Percentiles rank a stretch among this genome's conserved stretches.
Conservation (phyloP, 1,140 invertebrate genomes). For the Penaeus japonicus region DNA sequence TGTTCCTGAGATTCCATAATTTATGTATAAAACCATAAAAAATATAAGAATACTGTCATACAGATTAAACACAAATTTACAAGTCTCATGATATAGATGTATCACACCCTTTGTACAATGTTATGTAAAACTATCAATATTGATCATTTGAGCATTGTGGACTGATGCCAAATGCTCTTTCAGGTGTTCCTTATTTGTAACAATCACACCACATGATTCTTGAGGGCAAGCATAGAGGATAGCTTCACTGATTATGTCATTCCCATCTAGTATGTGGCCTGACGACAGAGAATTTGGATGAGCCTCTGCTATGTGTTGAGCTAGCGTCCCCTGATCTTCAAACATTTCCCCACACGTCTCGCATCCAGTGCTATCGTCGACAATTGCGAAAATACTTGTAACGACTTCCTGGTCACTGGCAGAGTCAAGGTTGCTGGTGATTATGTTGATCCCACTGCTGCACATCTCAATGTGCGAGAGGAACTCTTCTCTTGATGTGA, state of each 20-base stretch:
- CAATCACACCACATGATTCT: constrained; percentile 42
- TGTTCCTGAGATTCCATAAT: too few species aligned
- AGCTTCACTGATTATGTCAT: constrained; percentile 10
- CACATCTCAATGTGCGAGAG: constrained; percentile 41
- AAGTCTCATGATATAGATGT: not conserved
- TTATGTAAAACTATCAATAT: not conserved
- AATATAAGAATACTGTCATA: not conserved
- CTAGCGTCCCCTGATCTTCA: constrained; percentile 23
- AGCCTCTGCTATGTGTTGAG: constrained; percentile 37
- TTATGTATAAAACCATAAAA: too few species aligned
- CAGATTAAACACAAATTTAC: not conserved
- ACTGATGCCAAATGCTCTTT: constrained; percentile 9
- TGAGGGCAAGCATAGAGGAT: constrained; percentile 46
- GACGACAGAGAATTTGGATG: constrained; percentile 3
- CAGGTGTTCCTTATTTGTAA: constrained; percentile 31
- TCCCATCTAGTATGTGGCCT: constrained; percentile 10
- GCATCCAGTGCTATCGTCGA: constrained; percentile 36
- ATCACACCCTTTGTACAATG: not conserved
- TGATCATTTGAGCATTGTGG: not conserved
- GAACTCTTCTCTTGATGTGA: constrained; percentile 31
- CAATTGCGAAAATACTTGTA: constrained; percentile 47
- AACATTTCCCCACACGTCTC: constrained; percentile 39
- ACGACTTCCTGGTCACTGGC: constrained; percentile 40
- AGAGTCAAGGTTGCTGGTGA: constrained; percentile 36
- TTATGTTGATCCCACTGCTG: constrained; percentile 39